Evolutionary conservation across 2,888 invertebrate species (phyloP).

Genomic region (Fabriciana adippe): DNA sequence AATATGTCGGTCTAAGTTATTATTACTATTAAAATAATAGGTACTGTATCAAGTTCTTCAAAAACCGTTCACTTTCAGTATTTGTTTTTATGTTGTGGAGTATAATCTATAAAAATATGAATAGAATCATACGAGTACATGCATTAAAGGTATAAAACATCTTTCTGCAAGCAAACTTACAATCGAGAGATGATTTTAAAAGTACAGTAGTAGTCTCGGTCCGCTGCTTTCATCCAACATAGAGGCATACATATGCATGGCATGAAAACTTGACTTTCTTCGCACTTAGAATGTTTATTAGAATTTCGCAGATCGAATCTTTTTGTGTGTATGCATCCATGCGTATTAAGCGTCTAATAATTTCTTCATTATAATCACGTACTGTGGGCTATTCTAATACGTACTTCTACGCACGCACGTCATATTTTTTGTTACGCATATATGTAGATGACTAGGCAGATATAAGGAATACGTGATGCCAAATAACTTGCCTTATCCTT

Average conservation of each 20-base stretch:
- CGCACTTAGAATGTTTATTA: slow-evolving; percentile 64
- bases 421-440: slow-evolving; percentile 22
- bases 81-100: no score
- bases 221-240: slow-evolving; percentile 53
- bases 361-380: slow-evolving; percentile 39
- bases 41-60: no score
- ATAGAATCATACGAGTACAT: no score
- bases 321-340: slow-evolving; percentile 57
- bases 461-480: slow-evolving; percentile 21
- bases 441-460: slow-evolving; percentile 9
- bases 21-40: no score
- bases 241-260: slow-evolving; percentile 60
- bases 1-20: no score
- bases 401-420: slow-evolving; percentile 28
- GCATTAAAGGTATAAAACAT: not conserved
- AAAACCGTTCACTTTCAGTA: no score
- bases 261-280: slow-evolving; percentile 76
- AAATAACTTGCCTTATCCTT: slow-evolving; percentile 21
- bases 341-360: slow-evolving; percentile 51
- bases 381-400: slow-evolving; percentile 7
- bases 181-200: slow-evolving; percentile 25
- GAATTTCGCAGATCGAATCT: slow-evolving; percentile 69
- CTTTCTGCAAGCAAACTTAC: slow-evolving; percentile 4
- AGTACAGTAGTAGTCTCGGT: slow-evolving; percentile 51
- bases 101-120: no score